A percentile compares a stretch with the other conserved stretches of the same genome.
phyloP scores from a whole-genome alignment of 2,113 vertebrate species.

The Grus americana region DNA sequence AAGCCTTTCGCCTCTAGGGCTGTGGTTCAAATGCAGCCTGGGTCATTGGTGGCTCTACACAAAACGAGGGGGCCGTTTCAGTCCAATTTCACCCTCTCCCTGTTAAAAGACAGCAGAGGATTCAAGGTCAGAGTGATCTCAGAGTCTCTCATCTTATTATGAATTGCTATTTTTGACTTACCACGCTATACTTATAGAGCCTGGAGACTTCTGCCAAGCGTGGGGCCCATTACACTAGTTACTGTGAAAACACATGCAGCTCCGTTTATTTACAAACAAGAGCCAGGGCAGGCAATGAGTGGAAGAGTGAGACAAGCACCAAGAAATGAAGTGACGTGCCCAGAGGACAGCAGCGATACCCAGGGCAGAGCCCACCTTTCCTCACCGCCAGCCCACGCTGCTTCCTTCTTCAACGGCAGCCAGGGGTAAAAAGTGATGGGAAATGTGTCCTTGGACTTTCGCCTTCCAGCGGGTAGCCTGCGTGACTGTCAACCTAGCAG shows the following conservation, averaged over 20 bases:
- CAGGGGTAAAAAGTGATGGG: neutral
- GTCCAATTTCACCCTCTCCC: conserved; percentile 46
- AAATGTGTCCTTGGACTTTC: neutral
- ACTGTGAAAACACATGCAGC: neutral
- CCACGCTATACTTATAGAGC: neutral
- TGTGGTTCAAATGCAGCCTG: conserved; percentile 56
- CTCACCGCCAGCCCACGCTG: neutral
- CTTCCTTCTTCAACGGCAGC: neutral
- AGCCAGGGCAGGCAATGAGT: neutral
- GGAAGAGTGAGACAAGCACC: neutral
- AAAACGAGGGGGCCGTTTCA: conserved; percentile 53
- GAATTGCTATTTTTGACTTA: conserved; percentile 47
- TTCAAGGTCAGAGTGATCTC: conserved; percentile 61
- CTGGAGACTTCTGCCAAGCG: neutral
- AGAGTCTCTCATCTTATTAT: conserved; percentile 60
- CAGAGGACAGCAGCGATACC: neutral
- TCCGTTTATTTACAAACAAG: neutral
- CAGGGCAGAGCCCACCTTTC: neutral
- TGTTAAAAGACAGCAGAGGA: conserved; percentile 53
- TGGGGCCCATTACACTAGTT: neutral
- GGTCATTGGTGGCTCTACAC: conserved; percentile 30
- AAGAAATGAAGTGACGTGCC: neutral
- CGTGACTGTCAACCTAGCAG: neutral
- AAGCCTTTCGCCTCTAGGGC: conserved; percentile 50
- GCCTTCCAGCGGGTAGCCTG: neutral